A percentile compares a stretch with the other conserved stretches of the same genome.
phyloP scores from a whole-genome alignment of 2,888 invertebrate species.

The Chouioia cunea region DNA sequence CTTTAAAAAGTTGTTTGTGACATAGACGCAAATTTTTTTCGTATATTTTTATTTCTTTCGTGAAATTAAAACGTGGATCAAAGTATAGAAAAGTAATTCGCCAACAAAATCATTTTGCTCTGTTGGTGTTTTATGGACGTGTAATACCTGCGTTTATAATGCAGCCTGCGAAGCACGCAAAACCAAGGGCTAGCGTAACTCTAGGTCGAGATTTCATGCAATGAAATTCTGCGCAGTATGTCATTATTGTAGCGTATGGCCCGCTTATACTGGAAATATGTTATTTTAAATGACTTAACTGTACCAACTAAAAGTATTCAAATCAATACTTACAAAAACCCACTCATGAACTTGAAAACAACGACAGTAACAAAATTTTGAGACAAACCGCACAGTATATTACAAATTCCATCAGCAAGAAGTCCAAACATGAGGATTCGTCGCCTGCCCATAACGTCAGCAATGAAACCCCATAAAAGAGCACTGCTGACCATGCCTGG shows the following conservation, averaged over 20 bases:
- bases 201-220: slow-evolving; percentile 75
- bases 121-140: background rate
- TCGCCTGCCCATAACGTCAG: slow-evolving; percentile 80
- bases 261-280: slow-evolving; percentile 74
- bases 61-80: background rate
- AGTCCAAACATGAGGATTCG: slow-evolving; percentile 78
- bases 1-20: too few species aligned
- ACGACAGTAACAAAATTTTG: slow-evolving; percentile 78
- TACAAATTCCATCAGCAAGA: slow-evolving; percentile 75
- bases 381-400: slow-evolving; percentile 75
- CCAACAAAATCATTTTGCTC: background rate
- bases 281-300: slow-evolving; percentile 11
- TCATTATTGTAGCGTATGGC: slow-evolving; percentile 79
- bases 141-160: slow-evolving; percentile 68
- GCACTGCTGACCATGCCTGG: slow-evolving; percentile 84
- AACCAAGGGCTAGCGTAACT: slow-evolving; percentile 76
- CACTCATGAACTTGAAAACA: slow-evolving; percentile 78
- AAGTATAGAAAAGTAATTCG: background rate
- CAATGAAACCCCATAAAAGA: slow-evolving; percentile 82
- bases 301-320: slow-evolving; percentile 54
- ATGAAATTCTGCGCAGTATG: slow-evolving; percentile 81
- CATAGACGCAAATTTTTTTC: too few species aligned
- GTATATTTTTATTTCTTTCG: background rate
- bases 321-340: slow-evolving; percentile 77
- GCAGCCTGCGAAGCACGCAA: slow-evolving; percentile 68